Evolutionary conservation across 2,113 vertebrate species (phyloP).

Genomic region (Peromyscus californicus): DNA sequence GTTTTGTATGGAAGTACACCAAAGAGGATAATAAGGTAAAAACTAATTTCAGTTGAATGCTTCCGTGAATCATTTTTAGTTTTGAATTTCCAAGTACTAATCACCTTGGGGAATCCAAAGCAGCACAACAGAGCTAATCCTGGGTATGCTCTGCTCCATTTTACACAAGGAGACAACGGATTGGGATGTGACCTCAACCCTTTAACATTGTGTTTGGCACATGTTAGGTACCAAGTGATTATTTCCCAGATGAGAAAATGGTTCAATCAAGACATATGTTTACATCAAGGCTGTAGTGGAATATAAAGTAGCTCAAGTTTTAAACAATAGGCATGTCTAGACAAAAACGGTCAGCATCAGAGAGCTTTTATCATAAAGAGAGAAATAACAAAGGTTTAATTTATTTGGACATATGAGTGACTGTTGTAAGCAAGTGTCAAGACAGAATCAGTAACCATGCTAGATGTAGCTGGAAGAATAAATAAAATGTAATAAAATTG

Average conservation of each 20-base stretch:
- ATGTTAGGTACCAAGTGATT: neutral
- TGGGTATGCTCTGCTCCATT: neutral
- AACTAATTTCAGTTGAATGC: neutral
- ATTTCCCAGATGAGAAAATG: slow-evolving; percentile 43
- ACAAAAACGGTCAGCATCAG: slow-evolving; percentile 33
- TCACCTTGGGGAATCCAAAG: neutral
- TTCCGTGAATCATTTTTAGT: slow-evolving; percentile 12
- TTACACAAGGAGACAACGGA: neutral
- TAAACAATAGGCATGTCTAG: slow-evolving; percentile 40
- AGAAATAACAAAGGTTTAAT: slow-evolving; percentile 55
- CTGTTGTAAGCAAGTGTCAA: slow-evolving; percentile 35
- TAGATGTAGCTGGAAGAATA: neutral
- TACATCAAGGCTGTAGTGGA: neutral
- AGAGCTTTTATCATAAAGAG: slow-evolving; percentile 29
- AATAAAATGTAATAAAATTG: neutral
- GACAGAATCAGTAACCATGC: neutral
- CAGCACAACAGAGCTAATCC: neutral
- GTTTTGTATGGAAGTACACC: neutral
- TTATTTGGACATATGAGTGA: slow-evolving; percentile 45
- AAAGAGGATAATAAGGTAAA: slow-evolving; percentile 27
- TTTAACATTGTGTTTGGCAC: neutral
- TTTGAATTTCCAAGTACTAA: slow-evolving; percentile 52
- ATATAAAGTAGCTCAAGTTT: slow-evolving; percentile 17
- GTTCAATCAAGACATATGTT: slow-evolving; percentile 31
- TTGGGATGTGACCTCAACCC: neutral